A percentile compares a stretch with the other conserved stretches of the same genome.
Conservation (phyloP, 2,888 invertebrate genomes). For the Lissocephala sabroskyi region DNA sequence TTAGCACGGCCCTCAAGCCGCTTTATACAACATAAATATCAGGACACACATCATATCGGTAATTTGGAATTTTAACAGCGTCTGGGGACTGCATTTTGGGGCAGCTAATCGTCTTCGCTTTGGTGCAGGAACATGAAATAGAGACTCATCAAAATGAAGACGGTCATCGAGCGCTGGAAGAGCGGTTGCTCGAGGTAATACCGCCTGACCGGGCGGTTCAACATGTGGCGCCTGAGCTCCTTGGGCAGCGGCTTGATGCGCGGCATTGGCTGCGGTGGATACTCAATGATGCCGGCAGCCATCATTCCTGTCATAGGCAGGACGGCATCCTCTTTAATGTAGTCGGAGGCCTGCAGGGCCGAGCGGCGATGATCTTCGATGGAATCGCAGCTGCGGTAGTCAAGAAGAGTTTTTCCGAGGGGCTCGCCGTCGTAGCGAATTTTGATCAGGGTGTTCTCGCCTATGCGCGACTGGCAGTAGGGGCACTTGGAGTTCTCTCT, state of each 20-base stretch:
- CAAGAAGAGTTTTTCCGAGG: too few relatives aligned
- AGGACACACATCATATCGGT: too few relatives aligned
- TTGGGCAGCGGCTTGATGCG: slow-evolving; percentile 22
- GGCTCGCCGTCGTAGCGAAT: neutral
- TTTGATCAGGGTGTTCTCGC: slow-evolving; percentile 26
- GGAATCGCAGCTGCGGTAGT: slow-evolving; percentile 1
- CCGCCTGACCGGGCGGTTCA: neutral
- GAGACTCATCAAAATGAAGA: slow-evolving; percentile 11
- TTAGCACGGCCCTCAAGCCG: too few relatives aligned
- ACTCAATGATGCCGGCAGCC: neutral
- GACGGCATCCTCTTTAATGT: neutral
- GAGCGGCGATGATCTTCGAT: slow-evolving; percentile 16
- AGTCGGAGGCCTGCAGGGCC: neutral
- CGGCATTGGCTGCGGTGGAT: slow-evolving; percentile 16
- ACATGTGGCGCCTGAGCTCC: slow-evolving; percentile 11
- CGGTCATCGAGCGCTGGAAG: slow-evolving; percentile 12
- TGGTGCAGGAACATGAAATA: neutral
- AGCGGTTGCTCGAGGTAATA: slow-evolving; percentile 1
- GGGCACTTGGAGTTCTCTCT: slow-evolving; percentile 22
- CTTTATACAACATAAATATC: too few relatives aligned
- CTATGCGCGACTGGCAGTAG: slow-evolving; percentile 28
- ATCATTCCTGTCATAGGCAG: slow-evolving; percentile 21
- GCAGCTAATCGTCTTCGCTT: too few relatives aligned
- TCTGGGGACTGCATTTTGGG: too few relatives aligned
- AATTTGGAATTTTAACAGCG: too few relatives aligned